Percentiles rank a stretch among this genome's conserved stretches.
These are phyloP conservation scores for Nematostella vectensis DNA, from an alignment of 92 coral and sea anemone species.

Conservation along the genomic window DNA sequence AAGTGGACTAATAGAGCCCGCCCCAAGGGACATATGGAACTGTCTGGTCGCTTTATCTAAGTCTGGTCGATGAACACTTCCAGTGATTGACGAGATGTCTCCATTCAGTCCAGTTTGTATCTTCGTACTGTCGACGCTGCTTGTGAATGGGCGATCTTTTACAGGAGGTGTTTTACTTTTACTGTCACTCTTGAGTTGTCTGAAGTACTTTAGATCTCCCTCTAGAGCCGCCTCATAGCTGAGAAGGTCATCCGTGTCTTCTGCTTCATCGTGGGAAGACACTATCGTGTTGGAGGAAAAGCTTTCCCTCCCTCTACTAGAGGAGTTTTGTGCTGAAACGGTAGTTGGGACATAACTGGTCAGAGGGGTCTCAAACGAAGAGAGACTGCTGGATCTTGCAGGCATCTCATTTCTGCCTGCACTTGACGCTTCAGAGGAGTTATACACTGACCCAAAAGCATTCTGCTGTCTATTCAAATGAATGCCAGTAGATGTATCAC, in stretches of 20 bases:
- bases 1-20: conserved; percentile 46
- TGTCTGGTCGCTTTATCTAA: conserved; percentile 28
- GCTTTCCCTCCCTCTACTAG: neutral
- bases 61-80: conserved; percentile 13
- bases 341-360: conserved; percentile 6
- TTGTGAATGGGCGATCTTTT: conserved; percentile 6
- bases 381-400: conserved; percentile 3
- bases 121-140: conserved; percentile 17
- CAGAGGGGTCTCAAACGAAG: conserved; percentile 23
- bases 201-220: conserved; percentile 54
- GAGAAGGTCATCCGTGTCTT: conserved; percentile 75
- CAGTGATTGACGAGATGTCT: conserved; percentile 15
- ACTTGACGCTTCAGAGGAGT: neutral
- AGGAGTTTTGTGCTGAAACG: neutral
- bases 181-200: conserved; percentile 13
- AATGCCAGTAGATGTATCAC: no score
- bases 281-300: conserved; percentile 6
- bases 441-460: no score
- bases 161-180: neutral
- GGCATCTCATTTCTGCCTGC: neutral
- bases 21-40: conserved; percentile 50
- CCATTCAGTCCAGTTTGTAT: conserved; percentile 5
- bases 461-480: no score
- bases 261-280: conserved; percentile 36
- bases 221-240: conserved; percentile 70